phyloP scores from a whole-genome alignment of 2,888 invertebrate genomes.

The Glaucopsyche alexis region DNA sequence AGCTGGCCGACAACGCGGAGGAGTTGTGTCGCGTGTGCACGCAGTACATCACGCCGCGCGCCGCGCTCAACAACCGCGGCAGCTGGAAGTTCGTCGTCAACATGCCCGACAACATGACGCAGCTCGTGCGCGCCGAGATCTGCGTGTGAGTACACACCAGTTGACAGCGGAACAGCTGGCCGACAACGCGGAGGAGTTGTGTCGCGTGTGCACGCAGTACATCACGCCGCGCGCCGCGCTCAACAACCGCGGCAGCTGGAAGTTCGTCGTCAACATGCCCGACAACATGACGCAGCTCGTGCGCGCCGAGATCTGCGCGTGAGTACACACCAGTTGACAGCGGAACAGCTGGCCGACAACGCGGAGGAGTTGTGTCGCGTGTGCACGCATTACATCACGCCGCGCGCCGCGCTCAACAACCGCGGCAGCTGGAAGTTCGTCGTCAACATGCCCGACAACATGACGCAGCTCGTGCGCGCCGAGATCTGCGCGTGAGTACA shows the following conservation, averaged over 20 bases:
- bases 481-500: constrained; percentile 87
- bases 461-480: constrained; percentile 89
- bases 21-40: constrained; percentile 86
- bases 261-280: constrained; percentile 91
- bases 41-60: constrained; percentile 88
- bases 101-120: constrained; percentile 86
- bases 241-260: constrained; percentile 92
- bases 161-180: constrained; percentile 65
- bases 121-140: constrained; percentile 89
- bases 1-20: constrained; percentile 57
- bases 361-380: constrained; percentile 84
- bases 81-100: constrained; percentile 95
- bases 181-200: constrained; percentile 78
- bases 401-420: constrained; percentile 91
- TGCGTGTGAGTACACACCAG: constrained; percentile 86
- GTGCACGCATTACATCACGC: constrained; percentile 86
- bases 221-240: constrained; percentile 91
- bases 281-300: constrained; percentile 89
- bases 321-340: too few relatives aligned
- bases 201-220: constrained; percentile 85
- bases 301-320: constrained; percentile 90
- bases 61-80: constrained; percentile 90
- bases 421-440: constrained; percentile 94
- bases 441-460: constrained; percentile 88
- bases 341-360: constrained; percentile 53